Percentiles rank a stretch among this genome's conserved stretches.
Conservation (phyloP, 1,140 invertebrate species). For the Philaenus spumarius region DNA sequence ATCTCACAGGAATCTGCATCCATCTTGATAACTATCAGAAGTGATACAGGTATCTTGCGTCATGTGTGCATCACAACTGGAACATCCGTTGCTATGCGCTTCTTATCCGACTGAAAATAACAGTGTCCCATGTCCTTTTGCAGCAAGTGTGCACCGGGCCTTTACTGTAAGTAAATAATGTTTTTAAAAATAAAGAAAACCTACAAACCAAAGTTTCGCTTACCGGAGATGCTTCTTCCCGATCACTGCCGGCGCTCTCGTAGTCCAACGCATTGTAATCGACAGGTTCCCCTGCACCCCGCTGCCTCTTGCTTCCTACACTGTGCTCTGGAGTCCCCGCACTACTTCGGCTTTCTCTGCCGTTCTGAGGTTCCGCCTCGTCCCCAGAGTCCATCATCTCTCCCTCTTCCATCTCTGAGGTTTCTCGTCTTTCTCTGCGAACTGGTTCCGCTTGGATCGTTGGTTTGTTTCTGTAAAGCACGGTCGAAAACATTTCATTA, state of each 20-base stretch:
- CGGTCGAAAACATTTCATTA: too few relatives aligned
- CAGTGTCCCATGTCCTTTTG: neutral
- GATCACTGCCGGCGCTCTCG: slow-evolving; percentile 15
- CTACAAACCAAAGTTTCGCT: neutral
- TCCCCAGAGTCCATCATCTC: slow-evolving; percentile 3
- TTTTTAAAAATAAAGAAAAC: neutral
- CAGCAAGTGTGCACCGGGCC: neutral
- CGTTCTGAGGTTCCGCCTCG: neutral
- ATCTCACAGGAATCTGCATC: too few relatives aligned
- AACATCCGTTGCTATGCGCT: too few relatives aligned
- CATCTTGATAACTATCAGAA: too few relatives aligned
- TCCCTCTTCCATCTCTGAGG: slow-evolving; percentile 12
- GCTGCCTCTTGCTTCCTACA: neutral
- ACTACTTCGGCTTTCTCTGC: slow-evolving; percentile 4
- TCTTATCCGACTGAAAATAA: neutral
- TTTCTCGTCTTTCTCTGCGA: neutral
- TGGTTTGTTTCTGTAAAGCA: too few relatives aligned
- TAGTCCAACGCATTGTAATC: slow-evolving; percentile 26
- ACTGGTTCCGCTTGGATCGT: too few relatives aligned
- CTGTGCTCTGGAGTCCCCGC: neutral
- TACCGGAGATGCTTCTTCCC: neutral
- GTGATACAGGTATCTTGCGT: neutral
- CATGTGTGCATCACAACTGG: neutral
- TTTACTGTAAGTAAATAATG: neutral
- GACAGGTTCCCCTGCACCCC: neutral